phyloP scores from a whole-genome alignment of 2,888 invertebrate species.

The Eubasilissa splendida region DNA sequence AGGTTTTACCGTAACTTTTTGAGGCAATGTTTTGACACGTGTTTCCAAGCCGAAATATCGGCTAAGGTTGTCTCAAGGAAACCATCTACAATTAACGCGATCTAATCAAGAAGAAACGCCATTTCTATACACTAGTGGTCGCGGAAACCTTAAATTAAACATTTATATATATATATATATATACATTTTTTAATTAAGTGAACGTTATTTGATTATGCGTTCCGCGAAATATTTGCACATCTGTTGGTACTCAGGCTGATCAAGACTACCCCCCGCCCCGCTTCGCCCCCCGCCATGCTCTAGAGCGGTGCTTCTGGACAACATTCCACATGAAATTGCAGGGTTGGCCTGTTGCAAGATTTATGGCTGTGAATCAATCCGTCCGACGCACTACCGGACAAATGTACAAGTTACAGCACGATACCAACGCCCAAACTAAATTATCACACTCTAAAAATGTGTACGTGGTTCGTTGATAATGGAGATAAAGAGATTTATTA shows the following conservation, averaged over 20 bases:
- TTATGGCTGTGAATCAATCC: constrained; percentile 56
- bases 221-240: not conserved
- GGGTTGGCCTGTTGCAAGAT: constrained; percentile 50
- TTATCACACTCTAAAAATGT: not conserved
- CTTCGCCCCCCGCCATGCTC: not conserved
- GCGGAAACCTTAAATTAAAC: no score
- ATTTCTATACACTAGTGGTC: no score
- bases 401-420: constrained; percentile 8
- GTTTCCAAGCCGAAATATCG: no score
- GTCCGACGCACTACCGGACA: constrained; percentile 7
- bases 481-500: no score
- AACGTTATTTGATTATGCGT: not conserved
- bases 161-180: no score
- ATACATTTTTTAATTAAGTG: no score
- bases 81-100: no score
- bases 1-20: no score
- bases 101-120: no score
- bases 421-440: constrained; percentile 11
- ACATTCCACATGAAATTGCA: constrained; percentile 56
- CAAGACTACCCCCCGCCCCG: not conserved
- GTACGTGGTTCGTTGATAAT: no score
- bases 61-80: no score
- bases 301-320: constrained; percentile 33
- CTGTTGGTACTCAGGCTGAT: not conserved
- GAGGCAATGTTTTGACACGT: no score